Evolutionary conservation across 2,888 invertebrate genomes (phyloP), one percentile per base, ranked within the genome.

Genomic region (Adelognathus sp.): DNA sequence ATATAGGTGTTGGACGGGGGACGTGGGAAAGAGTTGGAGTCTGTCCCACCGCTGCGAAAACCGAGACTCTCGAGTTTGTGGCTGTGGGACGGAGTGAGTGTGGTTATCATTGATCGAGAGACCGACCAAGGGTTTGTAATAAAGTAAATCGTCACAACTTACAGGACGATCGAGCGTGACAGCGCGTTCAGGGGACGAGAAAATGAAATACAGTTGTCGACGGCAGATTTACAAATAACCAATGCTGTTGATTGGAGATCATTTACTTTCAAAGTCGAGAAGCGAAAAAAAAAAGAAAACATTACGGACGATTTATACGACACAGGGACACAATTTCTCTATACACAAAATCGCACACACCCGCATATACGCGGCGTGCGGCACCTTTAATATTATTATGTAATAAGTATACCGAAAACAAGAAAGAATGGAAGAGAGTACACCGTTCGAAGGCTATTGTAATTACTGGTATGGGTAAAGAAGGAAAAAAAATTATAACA

Each of bases 351-450:
- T 41, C 11, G 29, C 31, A 79, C 36, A 60, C 31, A 79, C 69
- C 73, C 58, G 41, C 36, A n/a, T n/a, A 72, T 36, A 50, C 36
- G 54, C 60, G 36, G 18, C 33, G 31, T 33, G 27, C 29, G 18
- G 5, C 9, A 64, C 58, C 24, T 58, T 74, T 41, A 50, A 74
- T 56, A 56, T 82, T 63, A 83, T 78, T 82, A 81, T 81, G 75
- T 85, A 84, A 87, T 87, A 86, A 83, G 81, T n/a, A n/a, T 78
- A 75, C 80, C 69, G 69, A 80, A 81, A 73, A 66, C 73, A 81
- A 61, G 44, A 70, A 75, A 63, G 39, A 82, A 63, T 16, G 67
- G 50, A 46, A 60, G 58, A 75, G 67, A 67, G 64, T 63, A 63
- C 27, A 76, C 61, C 33, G 58, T 63, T 74, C 36, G 56, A 81